Percentiles rank a stretch among this genome's conserved stretches.
phyloP scores from a whole-genome alignment of 2,797 vertebrate species.

The Tokudaia muenninki region DNA sequence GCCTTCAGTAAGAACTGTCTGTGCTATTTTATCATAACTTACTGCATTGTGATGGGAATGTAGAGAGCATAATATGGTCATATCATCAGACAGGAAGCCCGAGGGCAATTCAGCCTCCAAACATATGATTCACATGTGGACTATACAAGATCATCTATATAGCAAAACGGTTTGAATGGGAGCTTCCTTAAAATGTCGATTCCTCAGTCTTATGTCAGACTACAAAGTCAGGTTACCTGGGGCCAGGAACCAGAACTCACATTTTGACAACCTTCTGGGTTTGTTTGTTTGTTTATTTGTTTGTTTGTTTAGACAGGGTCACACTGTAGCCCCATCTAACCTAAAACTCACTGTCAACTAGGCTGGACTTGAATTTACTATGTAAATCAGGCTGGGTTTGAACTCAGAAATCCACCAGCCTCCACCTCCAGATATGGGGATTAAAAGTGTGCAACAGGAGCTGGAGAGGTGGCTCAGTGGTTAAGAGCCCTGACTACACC shows the following conservation, averaged over 20 bases:
- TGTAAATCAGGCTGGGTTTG: neutral
- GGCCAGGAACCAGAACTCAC: neutral
- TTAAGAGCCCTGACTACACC: too few species aligned
- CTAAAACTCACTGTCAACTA: neutral
- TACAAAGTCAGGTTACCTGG: constrained; percentile 33
- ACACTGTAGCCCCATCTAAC: neutral
- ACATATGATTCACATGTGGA: neutral
- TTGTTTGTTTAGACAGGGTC: neutral
- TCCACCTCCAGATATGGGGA: neutral
- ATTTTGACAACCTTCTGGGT: neutral
- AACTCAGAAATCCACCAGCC: neutral
- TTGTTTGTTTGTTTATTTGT: too few species aligned
- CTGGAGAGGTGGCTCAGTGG: too few species aligned
- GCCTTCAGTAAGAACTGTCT: neutral
- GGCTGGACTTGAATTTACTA: neutral
- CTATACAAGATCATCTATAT: neutral
- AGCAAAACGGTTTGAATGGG: constrained; percentile 4
- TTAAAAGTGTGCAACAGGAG: neutral
- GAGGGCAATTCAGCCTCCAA: neutral
- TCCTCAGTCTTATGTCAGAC: neutral
- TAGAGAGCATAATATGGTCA: neutral
- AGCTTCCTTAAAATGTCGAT: constrained; percentile 56
- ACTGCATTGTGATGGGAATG: neutral
- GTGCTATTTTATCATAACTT: neutral
- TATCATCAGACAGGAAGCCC: neutral